Base-by-base conservation (phyloP, 2,113 vertebrate genomes). In the Donacobius atricapilla region DNA sequence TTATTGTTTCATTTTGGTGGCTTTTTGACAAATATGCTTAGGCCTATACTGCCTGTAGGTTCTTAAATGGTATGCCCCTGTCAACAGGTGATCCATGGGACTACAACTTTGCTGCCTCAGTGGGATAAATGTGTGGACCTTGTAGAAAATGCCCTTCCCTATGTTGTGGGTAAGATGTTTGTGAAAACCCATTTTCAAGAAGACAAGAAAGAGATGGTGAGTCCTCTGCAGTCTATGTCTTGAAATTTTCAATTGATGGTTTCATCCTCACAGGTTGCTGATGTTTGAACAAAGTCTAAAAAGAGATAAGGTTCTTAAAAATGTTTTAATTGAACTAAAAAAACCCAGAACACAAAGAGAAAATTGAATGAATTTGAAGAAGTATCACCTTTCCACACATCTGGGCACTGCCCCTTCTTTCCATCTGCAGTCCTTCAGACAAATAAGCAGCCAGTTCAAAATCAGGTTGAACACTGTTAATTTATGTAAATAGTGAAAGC, bases 71-170 rank as follows among this genome's bases (percentile, higher is more conserved):
- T 14, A 19, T 73, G 31, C 23, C 14, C 24, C 30, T 92, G 89
- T 53, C 68, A 56, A 93, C 98, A 99, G 99, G 98, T 99, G 65
- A 99, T 99, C 93, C 98, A 99, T 5, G 99, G 99, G 42, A 99
- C 99, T 42, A 99, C 98, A 50, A 99, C 99, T 57, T 96, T 99
- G 93, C 97, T 98, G 73, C 98, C 99, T 79, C 99, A 99, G 47
- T 99, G 99, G 99, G 99, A 99, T 82, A 99, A 99, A 97, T 99
- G 99, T 94, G 99, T 99, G 33, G 99, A 99, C 97, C 99, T 99
- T 6, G 98, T 99, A 3, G 99, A 99, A 97, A 98, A 98, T 42
- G 97, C 99, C 0, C 98, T 99, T 25, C 98, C 98, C 75, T 99
- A 99, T 0, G 98, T 98, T 91, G 98, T 98, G 27, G 99, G 99